A percentile compares a stretch with the other conserved stretches of the same genome.
Evolutionary conservation across 2,888 invertebrate genomes (phyloP).

Genomic region (Drepanosiphum platanoidis): DNA sequence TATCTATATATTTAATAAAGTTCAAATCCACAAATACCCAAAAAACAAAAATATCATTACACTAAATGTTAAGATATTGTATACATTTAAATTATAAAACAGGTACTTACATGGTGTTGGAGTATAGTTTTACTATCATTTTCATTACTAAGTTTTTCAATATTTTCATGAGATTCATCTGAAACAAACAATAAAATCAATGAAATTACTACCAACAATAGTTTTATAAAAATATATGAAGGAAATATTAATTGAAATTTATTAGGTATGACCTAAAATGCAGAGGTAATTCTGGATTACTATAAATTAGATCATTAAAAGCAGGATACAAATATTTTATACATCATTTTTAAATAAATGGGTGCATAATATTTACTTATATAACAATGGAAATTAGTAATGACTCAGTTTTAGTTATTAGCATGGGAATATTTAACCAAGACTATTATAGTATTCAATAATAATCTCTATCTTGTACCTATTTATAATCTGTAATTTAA

Average conservation of each 20-base stretch:
- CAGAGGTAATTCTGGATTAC: neutral
- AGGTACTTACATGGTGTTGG: slow-evolving; percentile 55
- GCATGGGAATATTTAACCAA: neutral
- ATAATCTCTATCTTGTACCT: neutral
- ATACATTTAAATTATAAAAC: neutral
- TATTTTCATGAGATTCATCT: slow-evolving; percentile 42
- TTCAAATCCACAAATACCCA: neutral
- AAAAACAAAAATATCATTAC: too few relatives aligned
- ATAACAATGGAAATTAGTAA: neutral
- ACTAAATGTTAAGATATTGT: neutral
- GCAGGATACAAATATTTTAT: neutral
- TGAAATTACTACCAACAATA: neutral
- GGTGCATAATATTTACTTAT: neutral
- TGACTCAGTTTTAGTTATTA: neutral
- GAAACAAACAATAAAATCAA: slow-evolving; percentile 13
- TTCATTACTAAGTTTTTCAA: slow-evolving; percentile 50
- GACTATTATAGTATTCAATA: neutral
- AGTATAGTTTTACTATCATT: slow-evolving; percentile 56
- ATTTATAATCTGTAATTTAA: neutral
- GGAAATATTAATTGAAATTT: too few relatives aligned
- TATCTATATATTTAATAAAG: neutral
- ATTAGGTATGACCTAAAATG: too few relatives aligned
- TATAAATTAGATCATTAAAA: neutral
- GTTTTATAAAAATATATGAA: too few relatives aligned
- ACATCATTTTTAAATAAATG: neutral